Evolutionary conservation across 1,140 invertebrate species (phyloP).

Genomic region (Marisa cornuarietis): DNA sequence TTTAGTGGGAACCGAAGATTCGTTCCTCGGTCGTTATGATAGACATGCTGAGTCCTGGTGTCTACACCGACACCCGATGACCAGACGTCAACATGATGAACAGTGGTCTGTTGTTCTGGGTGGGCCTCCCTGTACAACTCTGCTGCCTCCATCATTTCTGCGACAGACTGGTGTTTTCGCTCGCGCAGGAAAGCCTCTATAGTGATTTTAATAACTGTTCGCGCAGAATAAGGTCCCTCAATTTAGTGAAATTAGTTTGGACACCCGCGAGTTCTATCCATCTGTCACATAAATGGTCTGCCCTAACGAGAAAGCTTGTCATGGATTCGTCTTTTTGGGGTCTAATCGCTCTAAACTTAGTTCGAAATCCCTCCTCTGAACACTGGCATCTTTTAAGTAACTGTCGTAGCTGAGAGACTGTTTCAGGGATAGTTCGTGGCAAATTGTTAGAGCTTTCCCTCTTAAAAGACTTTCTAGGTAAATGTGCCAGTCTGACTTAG

Average conservation of each 20-base stretch:
- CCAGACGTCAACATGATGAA: background rate
- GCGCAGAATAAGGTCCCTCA: background rate
- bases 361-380: conserved; percentile 1
- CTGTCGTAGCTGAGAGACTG: no score
- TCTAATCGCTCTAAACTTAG: background rate
- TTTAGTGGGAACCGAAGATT: no score
- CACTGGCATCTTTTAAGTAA: no score
- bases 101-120: background rate
- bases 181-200: background rate
- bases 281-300: background rate
- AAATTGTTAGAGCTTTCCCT: no score
- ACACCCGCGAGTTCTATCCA: background rate
- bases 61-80: background rate
- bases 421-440: no score
- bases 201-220: background rate
- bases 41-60: no score
- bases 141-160: background rate
- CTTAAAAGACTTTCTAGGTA: no score
- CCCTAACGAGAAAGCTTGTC: background rate
- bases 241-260: background rate
- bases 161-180: background rate
- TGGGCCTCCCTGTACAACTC: background rate
- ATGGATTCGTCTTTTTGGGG: background rate
- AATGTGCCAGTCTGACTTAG: no score
- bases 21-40: no score